A percentile compares a stretch with the other conserved stretches of the same genome.
Evolutionary conservation across 2,113 vertebrate genomes (phyloP).

Genomic region (Anarhynchus alexandrinus): DNA sequence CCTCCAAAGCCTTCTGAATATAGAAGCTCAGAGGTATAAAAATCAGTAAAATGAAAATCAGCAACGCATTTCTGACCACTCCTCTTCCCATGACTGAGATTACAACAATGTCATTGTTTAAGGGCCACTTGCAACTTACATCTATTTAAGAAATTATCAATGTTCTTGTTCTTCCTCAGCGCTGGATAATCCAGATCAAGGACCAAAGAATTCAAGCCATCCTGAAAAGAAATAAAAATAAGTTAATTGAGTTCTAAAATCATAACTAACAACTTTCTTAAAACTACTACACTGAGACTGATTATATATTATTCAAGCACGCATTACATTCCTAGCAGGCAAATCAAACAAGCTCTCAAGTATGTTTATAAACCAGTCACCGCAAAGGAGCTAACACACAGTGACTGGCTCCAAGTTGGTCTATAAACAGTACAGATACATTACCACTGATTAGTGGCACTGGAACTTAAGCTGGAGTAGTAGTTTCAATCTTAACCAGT

Average conservation of each 20-base stretch:
- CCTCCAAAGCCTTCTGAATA: neutral
- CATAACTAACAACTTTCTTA: neutral
- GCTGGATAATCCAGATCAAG: constrained; percentile 97
- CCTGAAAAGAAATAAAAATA: constrained; percentile 74
- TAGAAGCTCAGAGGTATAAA: neutral
- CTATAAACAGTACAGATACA: constrained; percentile 16
- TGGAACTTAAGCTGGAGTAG: neutral
- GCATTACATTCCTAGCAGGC: constrained; percentile 8
- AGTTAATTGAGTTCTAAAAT: constrained; percentile 42
- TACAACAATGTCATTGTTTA: neutral
- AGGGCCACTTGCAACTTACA: constrained; percentile 86
- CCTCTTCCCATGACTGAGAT: neutral
- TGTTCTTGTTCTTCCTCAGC: constrained; percentile 98
- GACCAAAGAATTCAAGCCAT: constrained; percentile 95
- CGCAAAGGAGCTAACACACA: neutral
- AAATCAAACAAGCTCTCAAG: constrained; percentile 37
- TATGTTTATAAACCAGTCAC: constrained; percentile 23
- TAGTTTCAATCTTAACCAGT: neutral
- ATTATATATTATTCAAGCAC: neutral
- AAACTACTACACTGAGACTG: neutral
- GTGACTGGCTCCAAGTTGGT: neutral
- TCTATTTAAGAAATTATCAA: constrained; percentile 97
- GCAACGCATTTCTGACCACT: neutral
- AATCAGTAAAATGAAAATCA: neutral
- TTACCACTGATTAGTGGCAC: neutral